Percentiles rank a stretch among this genome's conserved stretches.
Evolutionary conservation across 1,140 invertebrate species (phyloP).

Genomic region (Drosophila hydei): DNA sequence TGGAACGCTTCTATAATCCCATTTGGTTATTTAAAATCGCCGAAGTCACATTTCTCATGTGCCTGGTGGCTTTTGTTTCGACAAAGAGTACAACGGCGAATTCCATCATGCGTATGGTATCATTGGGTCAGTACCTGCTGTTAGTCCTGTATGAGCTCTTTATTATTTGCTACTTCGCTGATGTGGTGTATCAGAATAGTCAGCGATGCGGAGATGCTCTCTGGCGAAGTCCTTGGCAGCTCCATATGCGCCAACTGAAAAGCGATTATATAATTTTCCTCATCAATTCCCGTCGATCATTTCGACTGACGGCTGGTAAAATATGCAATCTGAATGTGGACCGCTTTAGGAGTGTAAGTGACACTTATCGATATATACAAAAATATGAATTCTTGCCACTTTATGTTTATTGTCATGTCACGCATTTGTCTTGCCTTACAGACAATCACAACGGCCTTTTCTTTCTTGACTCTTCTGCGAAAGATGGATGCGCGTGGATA

Average conservation of each 20-base stretch:
- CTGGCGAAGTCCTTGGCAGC: slow-evolving; percentile 72
- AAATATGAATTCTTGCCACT: not conserved
- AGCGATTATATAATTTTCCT: slow-evolving; percentile 70
- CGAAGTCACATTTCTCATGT: slow-evolving; percentile 73
- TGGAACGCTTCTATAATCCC: slow-evolving; percentile 71
- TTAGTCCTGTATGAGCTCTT: slow-evolving; percentile 70
- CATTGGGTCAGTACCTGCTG: slow-evolving; percentile 66
- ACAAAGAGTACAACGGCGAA: slow-evolving; percentile 72
- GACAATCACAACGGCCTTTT: slow-evolving; percentile 80
- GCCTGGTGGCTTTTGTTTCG: slow-evolving; percentile 70
- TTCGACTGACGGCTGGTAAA: slow-evolving; percentile 74
- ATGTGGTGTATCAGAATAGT: slow-evolving; percentile 71
- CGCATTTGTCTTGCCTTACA: slow-evolving; percentile 21
- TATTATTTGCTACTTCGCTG: slow-evolving; percentile 78
- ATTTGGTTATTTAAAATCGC: slow-evolving; percentile 76
- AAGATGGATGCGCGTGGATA: slow-evolving; percentile 69
- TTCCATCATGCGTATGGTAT: slow-evolving; percentile 69
- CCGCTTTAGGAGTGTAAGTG: slow-evolving; percentile 65
- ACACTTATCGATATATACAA: not conserved
- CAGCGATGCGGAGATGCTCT: slow-evolving; percentile 74
- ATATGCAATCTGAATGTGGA: slow-evolving; percentile 71
- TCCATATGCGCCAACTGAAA: slow-evolving; percentile 62
- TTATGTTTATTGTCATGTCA: not conserved
- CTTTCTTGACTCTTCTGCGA: slow-evolving; percentile 74
- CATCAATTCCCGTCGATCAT: slow-evolving; percentile 54